phyloP scores from a whole-genome alignment of 2,888 invertebrate genomes.

The Athrips mouffetella region DNA sequence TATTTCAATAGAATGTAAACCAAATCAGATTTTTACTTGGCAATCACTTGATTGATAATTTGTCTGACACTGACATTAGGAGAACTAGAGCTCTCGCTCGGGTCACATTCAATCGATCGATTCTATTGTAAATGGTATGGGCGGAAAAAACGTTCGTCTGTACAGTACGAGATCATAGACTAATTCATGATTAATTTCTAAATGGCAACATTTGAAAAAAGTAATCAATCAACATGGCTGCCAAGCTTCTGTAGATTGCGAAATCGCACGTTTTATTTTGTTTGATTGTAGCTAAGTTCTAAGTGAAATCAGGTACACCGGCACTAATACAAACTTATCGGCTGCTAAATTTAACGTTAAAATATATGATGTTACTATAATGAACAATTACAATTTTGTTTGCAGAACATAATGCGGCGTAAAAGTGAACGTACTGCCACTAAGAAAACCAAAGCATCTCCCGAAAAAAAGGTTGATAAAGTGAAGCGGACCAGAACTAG shows the following conservation, averaged over 20 bases:
- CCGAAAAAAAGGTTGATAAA: constrained; percentile 80
- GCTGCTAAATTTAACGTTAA: neutral
- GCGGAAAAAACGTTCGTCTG: neutral
- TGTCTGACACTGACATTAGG: constrained; percentile 20
- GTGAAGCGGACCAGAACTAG: constrained; percentile 74
- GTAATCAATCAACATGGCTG: constrained; percentile 28
- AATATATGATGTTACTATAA: neutral
- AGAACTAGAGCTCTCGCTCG: constrained; percentile 1
- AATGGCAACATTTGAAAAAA: constrained; percentile 29
- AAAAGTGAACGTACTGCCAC: constrained; percentile 83
- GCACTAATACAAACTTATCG: neutral
- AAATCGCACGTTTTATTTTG: constrained; percentile 21
- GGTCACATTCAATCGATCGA: neutral
- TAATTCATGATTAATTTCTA: constrained; percentile 6
- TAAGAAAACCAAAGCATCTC: constrained; percentile 82
- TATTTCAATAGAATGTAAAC: constrained; percentile 42
- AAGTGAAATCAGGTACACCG: constrained; percentile 4
- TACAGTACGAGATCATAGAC: constrained; percentile 13
- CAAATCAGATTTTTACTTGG: constrained; percentile 27
- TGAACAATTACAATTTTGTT: constrained; percentile 1
- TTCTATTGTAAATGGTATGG: neutral
- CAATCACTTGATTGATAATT: constrained; percentile 29
- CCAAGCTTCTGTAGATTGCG: constrained; percentile 23
- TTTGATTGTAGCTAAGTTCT: neutral
- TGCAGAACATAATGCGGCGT: constrained; percentile 81